These are phyloP conservation scores for Hydrolagus colliei DNA, from an alignment of 2,797 vertebrate genomes.

Conservation along the genomic window DNA sequence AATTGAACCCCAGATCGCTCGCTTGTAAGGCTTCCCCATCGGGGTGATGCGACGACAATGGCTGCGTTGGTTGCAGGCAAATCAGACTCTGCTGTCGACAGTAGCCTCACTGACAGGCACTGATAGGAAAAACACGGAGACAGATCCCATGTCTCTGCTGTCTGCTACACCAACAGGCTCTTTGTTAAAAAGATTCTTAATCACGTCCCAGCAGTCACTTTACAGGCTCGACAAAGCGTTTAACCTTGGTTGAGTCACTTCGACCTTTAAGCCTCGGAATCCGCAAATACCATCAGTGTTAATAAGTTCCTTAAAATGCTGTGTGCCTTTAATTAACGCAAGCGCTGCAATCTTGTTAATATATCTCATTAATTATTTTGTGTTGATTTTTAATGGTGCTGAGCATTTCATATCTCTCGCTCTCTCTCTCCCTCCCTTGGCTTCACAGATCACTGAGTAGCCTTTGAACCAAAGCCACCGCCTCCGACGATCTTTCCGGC, in stretches of 20 bases:
- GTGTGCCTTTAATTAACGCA: neutral
- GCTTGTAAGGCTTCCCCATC: neutral
- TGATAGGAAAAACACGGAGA: slow-evolving; percentile 22
- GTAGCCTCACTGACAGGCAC: slow-evolving; percentile 35
- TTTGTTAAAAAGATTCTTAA: neutral
- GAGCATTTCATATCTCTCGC: too few relatives aligned
- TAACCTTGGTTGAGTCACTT: neutral
- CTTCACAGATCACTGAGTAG: too few relatives aligned
- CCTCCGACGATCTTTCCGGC: too few relatives aligned
- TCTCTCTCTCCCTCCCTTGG: too few relatives aligned
- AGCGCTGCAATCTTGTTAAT: neutral
- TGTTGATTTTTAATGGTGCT: too few relatives aligned
- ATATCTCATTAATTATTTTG: neutral
- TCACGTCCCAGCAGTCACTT: neutral
- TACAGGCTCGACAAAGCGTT: neutral
- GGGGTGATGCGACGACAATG: neutral
- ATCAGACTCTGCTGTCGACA: slow-evolving; percentile 26
- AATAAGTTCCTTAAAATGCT: neutral
- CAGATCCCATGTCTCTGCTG: slow-evolving; percentile 25
- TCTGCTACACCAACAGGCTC: neutral
- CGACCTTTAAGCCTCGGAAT: neutral
- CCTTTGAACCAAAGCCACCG: neutral
- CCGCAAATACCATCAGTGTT: neutral
- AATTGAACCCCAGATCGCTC: too few relatives aligned
- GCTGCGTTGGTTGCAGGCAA: neutral